Evolutionary conservation across 2,797 vertebrate genomes (phyloP).

Genomic region (Halcyon badia): DNA sequence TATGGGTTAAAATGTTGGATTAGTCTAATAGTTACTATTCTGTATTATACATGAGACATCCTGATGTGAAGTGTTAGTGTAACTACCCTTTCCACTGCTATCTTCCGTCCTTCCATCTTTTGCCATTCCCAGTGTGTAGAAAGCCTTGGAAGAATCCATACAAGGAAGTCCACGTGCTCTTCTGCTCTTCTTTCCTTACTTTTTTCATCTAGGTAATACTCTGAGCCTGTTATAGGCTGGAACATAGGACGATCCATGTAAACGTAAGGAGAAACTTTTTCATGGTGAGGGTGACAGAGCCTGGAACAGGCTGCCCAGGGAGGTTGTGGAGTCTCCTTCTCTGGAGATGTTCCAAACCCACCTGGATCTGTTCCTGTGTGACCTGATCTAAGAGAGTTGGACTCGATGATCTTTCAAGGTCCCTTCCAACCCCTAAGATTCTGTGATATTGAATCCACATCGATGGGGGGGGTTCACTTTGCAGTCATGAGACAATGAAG

Average conservation of each 20-base stretch:
- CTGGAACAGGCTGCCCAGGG: too few species aligned
- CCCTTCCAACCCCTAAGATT: too few species aligned
- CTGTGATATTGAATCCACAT: background rate
- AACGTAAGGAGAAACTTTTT: too few species aligned
- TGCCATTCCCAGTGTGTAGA: background rate
- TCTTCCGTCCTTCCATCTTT: background rate
- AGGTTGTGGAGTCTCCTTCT: too few species aligned
- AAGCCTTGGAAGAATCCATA: background rate
- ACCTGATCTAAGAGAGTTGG: too few species aligned
- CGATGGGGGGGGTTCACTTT: background rate
- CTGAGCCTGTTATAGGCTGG: background rate
- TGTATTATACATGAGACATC: background rate
- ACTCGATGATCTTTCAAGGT: too few species aligned
- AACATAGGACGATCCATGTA: too few species aligned
- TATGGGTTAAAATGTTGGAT: background rate
- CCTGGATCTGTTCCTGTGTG: too few species aligned
- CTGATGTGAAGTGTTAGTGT: background rate
- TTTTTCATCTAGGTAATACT: background rate
- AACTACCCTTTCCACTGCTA: background rate
- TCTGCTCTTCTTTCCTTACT: background rate
- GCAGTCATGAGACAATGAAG: background rate
- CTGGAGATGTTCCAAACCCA: too few species aligned
- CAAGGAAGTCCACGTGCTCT: background rate
- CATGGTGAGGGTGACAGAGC: too few species aligned
- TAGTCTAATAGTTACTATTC: background rate